These are phyloP conservation scores for Columba janthina DNA, from an alignment of 2,113 vertebrate genomes.

Conservation along the genomic window DNA sequence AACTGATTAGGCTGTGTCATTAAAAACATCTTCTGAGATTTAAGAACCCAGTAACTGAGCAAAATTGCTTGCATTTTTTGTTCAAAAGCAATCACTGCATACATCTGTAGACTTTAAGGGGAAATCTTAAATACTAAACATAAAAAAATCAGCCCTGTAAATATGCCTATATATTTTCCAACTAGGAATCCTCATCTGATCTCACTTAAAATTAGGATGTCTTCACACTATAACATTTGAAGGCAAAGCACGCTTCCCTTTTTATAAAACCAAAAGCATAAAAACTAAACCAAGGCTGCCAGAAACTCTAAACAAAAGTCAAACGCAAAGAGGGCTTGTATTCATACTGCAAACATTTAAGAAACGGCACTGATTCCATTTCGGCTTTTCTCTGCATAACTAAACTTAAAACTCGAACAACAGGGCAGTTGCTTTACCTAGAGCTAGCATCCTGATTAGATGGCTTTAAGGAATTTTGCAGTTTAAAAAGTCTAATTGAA, in stretches of 20 bases:
- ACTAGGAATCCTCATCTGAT: neutral
- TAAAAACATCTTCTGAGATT: constrained; percentile 62
- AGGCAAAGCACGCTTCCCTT: neutral
- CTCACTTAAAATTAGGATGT: neutral
- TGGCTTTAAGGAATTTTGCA: neutral
- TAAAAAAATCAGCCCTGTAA: neutral
- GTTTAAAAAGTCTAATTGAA: neutral
- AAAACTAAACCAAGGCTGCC: neutral
- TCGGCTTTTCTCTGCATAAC: neutral
- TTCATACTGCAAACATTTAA: neutral
- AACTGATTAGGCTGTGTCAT: constrained; percentile 66
- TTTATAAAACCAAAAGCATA: neutral
- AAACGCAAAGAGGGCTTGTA: neutral
- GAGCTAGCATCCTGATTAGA: neutral
- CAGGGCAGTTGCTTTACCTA: neutral
- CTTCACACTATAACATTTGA: neutral
- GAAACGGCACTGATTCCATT: neutral
- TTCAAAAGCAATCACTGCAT: constrained; percentile 11
- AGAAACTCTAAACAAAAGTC: neutral
- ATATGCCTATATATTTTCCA: neutral
- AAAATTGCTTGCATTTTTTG: constrained; percentile 52
- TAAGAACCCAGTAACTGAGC: constrained; percentile 56
- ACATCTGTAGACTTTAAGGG: neutral
- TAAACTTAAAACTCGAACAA: neutral
- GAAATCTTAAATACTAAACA: neutral